These are phyloP conservation scores for Hippolais icterina DNA, from an alignment of 2,113 vertebrate genomes.

Conservation along the genomic window DNA sequence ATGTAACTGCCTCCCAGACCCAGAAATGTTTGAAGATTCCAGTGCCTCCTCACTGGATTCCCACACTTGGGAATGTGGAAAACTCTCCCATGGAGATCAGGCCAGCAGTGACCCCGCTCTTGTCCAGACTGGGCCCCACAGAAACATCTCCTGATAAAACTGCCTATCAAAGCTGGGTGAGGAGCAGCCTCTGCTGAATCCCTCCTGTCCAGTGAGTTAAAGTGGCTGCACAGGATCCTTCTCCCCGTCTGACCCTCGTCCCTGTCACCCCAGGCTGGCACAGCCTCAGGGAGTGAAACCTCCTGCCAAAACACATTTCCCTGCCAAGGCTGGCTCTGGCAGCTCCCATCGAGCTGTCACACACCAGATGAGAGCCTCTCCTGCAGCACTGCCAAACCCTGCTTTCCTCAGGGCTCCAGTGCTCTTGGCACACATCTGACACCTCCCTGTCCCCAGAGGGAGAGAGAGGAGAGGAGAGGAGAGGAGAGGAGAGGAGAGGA, in stretches of 20 bases:
- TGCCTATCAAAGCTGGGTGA: neutral
- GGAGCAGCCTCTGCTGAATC: neutral
- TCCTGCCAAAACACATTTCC: neutral
- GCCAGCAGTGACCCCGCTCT: neutral
- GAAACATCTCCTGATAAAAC: neutral
- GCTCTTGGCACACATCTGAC: neutral
- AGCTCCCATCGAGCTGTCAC: neutral
- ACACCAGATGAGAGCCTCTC: neutral
- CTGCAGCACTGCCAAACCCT: neutral
- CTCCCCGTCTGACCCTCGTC: neutral
- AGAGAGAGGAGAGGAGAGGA: neutral
- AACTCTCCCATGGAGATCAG: accelerated
- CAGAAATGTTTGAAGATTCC: neutral
- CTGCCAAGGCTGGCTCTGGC: neutral
- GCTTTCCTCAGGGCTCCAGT: accelerated
- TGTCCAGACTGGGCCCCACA: neutral
- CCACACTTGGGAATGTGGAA: accelerated
- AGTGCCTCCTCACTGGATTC: neutral
- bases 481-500: neutral
- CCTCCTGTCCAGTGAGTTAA: neutral
- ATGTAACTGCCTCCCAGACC: neutral
- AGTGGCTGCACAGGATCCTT: neutral
- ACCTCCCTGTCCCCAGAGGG: neutral
- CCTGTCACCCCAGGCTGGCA: neutral
- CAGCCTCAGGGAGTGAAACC: neutral